A percentile compares a stretch with the other conserved stretches of the same genome.
phyloP scores from a whole-genome alignment of 2,113 vertebrate species.

The Protomyctophum bolini region DNA sequence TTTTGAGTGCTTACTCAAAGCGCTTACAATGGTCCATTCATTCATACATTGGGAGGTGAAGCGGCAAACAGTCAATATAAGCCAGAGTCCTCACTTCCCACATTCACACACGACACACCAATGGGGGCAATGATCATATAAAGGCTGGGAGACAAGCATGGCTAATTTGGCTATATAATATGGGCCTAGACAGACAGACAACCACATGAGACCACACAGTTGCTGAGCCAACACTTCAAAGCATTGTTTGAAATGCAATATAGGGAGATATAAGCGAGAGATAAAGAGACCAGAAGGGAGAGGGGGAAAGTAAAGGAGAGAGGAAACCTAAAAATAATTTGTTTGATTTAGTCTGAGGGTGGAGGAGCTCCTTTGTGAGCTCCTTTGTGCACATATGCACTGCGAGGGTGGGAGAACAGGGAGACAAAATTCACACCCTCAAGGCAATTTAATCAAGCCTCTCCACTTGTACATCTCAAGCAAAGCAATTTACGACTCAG shows the following conservation, averaged over 20 bases:
- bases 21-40: too few relatives aligned
- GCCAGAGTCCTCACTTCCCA: too few relatives aligned
- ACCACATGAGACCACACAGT: too few relatives aligned
- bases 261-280: conserved; percentile 3
- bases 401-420: conserved; percentile 38
- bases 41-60: too few relatives aligned
- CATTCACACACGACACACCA: too few relatives aligned
- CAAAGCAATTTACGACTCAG: conserved; percentile 51
- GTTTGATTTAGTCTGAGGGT: conserved; percentile 39
- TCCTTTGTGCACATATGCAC: too few relatives aligned
- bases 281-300: conserved; percentile 7
- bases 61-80: too few relatives aligned
- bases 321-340: conserved; percentile 43
- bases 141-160: too few relatives aligned
- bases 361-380: conserved; percentile 42
- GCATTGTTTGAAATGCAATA: conserved; percentile 5
- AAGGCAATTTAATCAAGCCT: conserved; percentile 67
- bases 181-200: too few relatives aligned
- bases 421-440: conserved; percentile 49
- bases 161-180: too few relatives aligned
- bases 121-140: too few relatives aligned
- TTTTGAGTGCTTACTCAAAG: too few relatives aligned
- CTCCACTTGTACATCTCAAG: conserved; percentile 10
- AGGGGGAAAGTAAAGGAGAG: conserved; percentile 8
- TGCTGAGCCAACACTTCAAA: background rate